Evolutionary conservation across 2,113 vertebrate genomes (phyloP), one percentile per base, ranked within the genome.

Genomic region (Oryzias javanicus): DNA sequence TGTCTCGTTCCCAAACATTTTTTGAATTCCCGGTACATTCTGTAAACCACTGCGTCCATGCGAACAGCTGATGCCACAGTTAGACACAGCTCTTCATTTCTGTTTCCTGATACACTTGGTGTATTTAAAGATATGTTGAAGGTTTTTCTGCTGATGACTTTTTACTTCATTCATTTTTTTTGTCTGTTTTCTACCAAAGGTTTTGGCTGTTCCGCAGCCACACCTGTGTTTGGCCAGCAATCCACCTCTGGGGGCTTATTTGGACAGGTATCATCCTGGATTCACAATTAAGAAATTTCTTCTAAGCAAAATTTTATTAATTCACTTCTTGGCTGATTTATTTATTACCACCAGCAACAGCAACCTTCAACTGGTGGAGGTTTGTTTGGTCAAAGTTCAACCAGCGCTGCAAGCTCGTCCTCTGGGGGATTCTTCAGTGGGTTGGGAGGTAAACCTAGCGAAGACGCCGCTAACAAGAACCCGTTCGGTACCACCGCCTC

Each of bases 401-500:
- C 88, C 55, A 84, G 46, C n/a, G 70, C 90, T 44, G 81, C 93
- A 44, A 57, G 68, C 42, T 48, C 87, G 14, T 12, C 74, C 3
- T 25, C 52, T 5, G 91, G 92, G 18, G 96, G 94, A 2, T 98
- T 99, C 83, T 99, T 99, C 90, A 95, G 93, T 1, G 97, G 97
- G 69, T 89, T 99, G 1, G 97, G 97, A 78, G 95, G 96, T 17
- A 98, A 99, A 85, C 97, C 97, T 42, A 98, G 94, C 27, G 95
- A 97, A 74, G 97, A 98, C 4, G 95, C 96, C 4, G 95, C 94
- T 70, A 98, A 91, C 88, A 99, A 98, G 84, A 99, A 99, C 88
- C 97, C 97, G 0, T 99, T 99, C 44, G 91, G 95, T 42, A 71
- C 93, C 0, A 51, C 91, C 0, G 72, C 91, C 15, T 60, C 88